Base-by-base conservation (phyloP, 2,797 vertebrate species). In the Aulostomus chinensis region DNA sequence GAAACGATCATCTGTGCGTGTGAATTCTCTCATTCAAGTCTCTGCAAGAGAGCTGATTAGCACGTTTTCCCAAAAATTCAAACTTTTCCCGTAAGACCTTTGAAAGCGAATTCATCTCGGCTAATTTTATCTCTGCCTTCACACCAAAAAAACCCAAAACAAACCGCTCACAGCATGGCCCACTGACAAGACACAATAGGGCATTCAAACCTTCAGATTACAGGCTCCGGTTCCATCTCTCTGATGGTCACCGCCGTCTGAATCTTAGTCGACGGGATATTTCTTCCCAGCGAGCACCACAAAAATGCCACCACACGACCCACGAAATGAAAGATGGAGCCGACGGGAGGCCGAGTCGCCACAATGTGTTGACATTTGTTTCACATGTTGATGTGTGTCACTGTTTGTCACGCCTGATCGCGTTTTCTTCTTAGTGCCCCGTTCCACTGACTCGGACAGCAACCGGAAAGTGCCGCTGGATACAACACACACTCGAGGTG, bases 401-500 rank as follows among this genome's bases (percentile, higher is more conserved):
- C 20, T 32, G 39, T 47, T 22, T 55, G 16, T 41, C 35, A 45
- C 50, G 29, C 51, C 35, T 62, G 35, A 58, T 42, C 20, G 46
- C 69, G 22, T 76, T 37, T 75, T 61, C 58, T 57, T 83, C 81
- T 46, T 62, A 92, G 91, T 65, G 1, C 68, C 88, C 36, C 83
- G 82, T 34, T 16, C 82, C 36, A 7, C 73, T 15, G 89, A 91
- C 18, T 53, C 75, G 12, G 87, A 91, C 3, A 64, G 42, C 36
- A 64, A 12, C 54, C 85, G 72, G 31, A 91, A 83, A 73, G 41
- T 30, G 15, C 28, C 73, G 2, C 15, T 82, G 64, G 90, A 89
- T 24, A 54, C 67, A 10, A 50, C 62, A 29, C 78, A 75, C 3
- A 82, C 76, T 3, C 78, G 75, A 91, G 91, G 91, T 92, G 64